phyloP scores from a whole-genome alignment of 2,888 invertebrate species.

The Sphaerophoria rueppellii region DNA sequence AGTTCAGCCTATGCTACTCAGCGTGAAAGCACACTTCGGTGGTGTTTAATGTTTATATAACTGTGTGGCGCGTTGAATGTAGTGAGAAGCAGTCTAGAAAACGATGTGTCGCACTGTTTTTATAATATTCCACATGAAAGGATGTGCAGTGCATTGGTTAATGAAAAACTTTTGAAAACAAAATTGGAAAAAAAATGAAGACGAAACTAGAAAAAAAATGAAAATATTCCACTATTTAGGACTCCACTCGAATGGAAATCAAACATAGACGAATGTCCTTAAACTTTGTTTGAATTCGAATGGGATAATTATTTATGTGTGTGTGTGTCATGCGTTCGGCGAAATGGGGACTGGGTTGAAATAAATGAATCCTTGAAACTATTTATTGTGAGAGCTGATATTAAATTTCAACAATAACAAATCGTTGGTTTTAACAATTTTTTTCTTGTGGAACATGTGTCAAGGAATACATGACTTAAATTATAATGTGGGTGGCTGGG shows the following conservation, averaged over 20 bases:
- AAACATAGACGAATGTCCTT: slow-evolving; percentile 62
- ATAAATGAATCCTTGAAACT: slow-evolving; percentile 62
- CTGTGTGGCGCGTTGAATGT: neutral
- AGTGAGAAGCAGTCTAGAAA: slow-evolving; percentile 31
- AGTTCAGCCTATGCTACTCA: slow-evolving; percentile 55
- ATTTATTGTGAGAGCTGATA: slow-evolving; percentile 36
- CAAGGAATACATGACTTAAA: slow-evolving; percentile 27
- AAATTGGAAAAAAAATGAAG: neutral
- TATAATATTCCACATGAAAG: slow-evolving; percentile 57
- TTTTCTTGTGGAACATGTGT: neutral
- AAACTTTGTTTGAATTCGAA: slow-evolving; percentile 51
- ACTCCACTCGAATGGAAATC: slow-evolving; percentile 31
- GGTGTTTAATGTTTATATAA: neutral
- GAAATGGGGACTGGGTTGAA: neutral
- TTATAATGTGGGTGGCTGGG: slow-evolving; percentile 2
- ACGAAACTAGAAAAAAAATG: neutral
- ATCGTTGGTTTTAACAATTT: neutral
- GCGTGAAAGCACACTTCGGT: slow-evolving; percentile 48
- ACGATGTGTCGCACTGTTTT: slow-evolving; percentile 44
- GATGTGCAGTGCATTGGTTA: slow-evolving; percentile 71
- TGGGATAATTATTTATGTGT: neutral
- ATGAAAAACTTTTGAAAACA: slow-evolving; percentile 57
- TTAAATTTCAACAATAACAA: slow-evolving; percentile 51
- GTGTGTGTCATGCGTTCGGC: neutral
- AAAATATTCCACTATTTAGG: slow-evolving; percentile 53